Conservation (phyloP, 2,888 invertebrate genomes). For the Prionchulus punctatus region DNA sequence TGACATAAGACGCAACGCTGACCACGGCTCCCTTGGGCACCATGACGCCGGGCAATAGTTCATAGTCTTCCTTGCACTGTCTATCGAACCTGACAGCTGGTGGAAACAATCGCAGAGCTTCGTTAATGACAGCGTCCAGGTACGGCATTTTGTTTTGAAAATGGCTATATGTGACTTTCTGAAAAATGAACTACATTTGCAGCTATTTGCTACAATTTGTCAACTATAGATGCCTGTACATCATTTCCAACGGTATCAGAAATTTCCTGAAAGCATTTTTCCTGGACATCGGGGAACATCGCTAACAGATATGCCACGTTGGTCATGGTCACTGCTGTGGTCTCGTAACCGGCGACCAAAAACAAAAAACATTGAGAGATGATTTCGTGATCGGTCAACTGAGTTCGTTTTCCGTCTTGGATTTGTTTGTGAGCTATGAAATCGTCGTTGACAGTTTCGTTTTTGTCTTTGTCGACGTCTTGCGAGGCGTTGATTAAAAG, state of each 20-base stretch:
- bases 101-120: slow-evolving; percentile 17
- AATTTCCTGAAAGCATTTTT: slow-evolving; percentile 17
- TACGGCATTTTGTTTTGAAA: slow-evolving; percentile 23
- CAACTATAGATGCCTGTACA: too few relatives aligned
- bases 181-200: too few relatives aligned
- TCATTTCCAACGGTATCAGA: neutral
- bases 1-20: neutral
- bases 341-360: slow-evolving; percentile 24
- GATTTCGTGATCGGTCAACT: slow-evolving; percentile 19
- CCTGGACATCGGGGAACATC: slow-evolving; percentile 18
- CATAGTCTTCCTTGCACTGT: neutral
- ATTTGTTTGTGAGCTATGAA: too few relatives aligned
- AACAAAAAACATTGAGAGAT: slow-evolving; percentile 21
- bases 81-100: neutral
- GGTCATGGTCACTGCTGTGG: slow-evolving; percentile 19
- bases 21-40: neutral
- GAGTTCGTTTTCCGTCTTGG: too few relatives aligned
- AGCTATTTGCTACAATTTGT: too few relatives aligned
- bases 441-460: too few relatives aligned
- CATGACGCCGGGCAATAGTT: neutral
- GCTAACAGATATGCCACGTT: slow-evolving; percentile 19
- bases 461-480: too few relatives aligned
- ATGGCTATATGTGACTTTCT: too few relatives aligned
- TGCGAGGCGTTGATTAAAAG: slow-evolving; percentile 10
- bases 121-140: slow-evolving; percentile 23